phyloP scores from a whole-genome alignment of 2,113 vertebrate genomes.

The Montifringilla adamsi region DNA sequence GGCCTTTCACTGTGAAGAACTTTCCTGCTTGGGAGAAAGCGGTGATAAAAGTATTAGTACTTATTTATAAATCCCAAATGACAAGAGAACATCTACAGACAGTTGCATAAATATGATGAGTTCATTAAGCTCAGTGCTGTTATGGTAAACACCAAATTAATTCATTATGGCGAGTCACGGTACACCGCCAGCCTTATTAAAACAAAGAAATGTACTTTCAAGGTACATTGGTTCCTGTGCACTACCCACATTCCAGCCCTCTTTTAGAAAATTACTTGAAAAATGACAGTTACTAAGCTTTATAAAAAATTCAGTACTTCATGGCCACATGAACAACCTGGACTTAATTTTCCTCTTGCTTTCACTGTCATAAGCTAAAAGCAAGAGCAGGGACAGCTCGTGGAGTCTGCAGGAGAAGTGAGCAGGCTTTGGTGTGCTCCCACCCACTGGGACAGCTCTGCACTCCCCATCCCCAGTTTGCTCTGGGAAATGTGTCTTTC shows the following conservation, averaged over 20 bases:
- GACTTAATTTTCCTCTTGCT: not conserved
- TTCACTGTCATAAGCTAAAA: not conserved
- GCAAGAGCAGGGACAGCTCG: not conserved
- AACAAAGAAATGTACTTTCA: constrained; percentile 25
- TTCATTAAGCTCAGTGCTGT: constrained; percentile 62
- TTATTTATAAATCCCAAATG: constrained; percentile 46
- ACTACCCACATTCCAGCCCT: not conserved
- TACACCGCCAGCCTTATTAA: constrained; percentile 20
- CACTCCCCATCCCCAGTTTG: rapidly evolving
- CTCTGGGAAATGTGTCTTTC: not conserved
- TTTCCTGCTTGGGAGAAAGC: not conserved
- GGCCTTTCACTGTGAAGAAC: not conserved
- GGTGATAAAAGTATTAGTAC: not conserved
- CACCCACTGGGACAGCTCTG: not conserved
- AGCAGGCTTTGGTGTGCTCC: not conserved
- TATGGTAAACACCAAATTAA: constrained; percentile 61
- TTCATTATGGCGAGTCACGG: constrained; percentile 47
- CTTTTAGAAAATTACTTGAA: not conserved
- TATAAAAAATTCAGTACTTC: not conserved
- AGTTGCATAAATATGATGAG: constrained; percentile 42
- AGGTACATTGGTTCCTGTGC: not conserved
- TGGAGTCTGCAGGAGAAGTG: not conserved
- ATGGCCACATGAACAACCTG: not conserved
- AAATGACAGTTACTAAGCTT: not conserved
- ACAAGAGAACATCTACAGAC: not conserved